These are phyloP conservation scores for Pseudocheirus occidentalis DNA, from an alignment of 2,797 vertebrate species.

Conservation along the genomic window DNA sequence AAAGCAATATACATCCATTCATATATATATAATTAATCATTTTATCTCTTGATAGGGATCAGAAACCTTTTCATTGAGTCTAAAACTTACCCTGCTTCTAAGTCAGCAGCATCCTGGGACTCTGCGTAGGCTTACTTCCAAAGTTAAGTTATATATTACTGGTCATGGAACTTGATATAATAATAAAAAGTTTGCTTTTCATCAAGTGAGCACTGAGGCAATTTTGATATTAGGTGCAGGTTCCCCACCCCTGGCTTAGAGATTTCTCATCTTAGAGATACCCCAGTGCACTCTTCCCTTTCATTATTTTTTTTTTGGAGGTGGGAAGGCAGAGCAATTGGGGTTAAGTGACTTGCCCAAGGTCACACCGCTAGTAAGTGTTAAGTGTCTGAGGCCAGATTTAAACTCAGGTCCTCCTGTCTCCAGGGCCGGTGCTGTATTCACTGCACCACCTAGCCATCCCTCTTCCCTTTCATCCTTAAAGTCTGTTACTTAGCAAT, in stretches of 20 bases:
- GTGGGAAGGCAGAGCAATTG: too few relatives aligned
- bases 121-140: constrained; percentile 26
- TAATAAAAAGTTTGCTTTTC: constrained; percentile 8
- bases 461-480: constrained; percentile 12
- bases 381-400: too few relatives aligned
- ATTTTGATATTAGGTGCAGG: constrained; percentile 14
- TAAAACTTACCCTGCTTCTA: constrained; percentile 2
- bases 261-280: not conserved
- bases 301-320: not conserved
- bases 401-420: too few relatives aligned
- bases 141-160: constrained; percentile 34
- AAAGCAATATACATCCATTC: too few relatives aligned
- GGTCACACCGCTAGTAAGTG: too few relatives aligned
- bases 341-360: too few relatives aligned
- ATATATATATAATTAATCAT: not conserved
- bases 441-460: too few relatives aligned
- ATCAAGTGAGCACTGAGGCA: constrained; percentile 32
- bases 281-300: not conserved
- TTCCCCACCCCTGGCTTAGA: not conserved
- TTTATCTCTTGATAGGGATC: constrained; percentile 14
- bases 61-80: constrained; percentile 1
- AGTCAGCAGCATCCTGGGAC: constrained; percentile 2
- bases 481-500: constrained; percentile 16
- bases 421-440: too few relatives aligned
- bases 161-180: constrained; percentile 33